phyloP scores from a whole-genome alignment of 2,797 vertebrate genomes.

The Kryptopterus vitreolus region DNA sequence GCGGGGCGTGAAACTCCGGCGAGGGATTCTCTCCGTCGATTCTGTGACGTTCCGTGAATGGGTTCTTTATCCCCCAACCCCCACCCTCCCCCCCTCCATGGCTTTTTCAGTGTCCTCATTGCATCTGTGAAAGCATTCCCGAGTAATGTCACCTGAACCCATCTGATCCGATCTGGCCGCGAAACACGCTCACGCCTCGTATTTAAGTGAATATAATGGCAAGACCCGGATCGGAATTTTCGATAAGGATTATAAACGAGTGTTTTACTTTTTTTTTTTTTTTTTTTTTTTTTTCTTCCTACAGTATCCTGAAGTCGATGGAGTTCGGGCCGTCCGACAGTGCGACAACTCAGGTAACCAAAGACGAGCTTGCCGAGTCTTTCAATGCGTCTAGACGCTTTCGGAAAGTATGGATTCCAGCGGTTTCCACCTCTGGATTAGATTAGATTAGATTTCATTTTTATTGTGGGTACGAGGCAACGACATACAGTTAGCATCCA shows the following conservation, averaged over 20 bases:
- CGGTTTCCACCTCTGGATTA: too few relatives aligned
- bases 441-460: too few relatives aligned
- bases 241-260: neutral
- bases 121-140: constrained; percentile 29
- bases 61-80: constrained; percentile 4
- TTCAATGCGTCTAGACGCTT: too few relatives aligned
- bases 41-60: constrained; percentile 20
- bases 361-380: too few relatives aligned
- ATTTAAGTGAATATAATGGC: constrained; percentile 15
- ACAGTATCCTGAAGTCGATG: constrained; percentile 96
- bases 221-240: neutral
- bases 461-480: too few relatives aligned
- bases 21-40: constrained; percentile 49
- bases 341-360: constrained; percentile 84
- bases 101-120: constrained; percentile 7
- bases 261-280: constrained; percentile 10
- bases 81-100: too few relatives aligned
- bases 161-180: constrained; percentile 35
- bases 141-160: constrained; percentile 6
- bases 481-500: too few relatives aligned
- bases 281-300: constrained; percentile 19
- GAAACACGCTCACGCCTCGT: neutral
- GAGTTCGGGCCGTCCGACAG: constrained; percentile 89
- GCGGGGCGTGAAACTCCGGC: neutral
- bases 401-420: too few relatives aligned